Evolutionary conservation across 2,888 invertebrate genomes (phyloP).

Genomic region (Dryadula phaetusa): DNA sequence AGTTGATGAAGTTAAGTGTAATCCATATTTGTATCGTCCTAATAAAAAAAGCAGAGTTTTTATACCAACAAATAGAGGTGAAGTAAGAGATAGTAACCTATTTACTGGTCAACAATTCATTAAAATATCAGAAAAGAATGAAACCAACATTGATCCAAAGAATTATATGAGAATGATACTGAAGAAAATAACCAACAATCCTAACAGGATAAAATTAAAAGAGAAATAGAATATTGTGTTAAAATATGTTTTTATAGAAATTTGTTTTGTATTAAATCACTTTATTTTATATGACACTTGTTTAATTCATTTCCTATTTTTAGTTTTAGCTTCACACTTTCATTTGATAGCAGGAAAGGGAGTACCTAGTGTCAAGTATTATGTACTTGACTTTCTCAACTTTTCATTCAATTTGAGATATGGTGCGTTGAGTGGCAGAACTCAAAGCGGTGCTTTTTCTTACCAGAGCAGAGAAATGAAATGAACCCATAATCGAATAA

Average conservation of each 20-base stretch:
- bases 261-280: neutral
- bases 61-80: slow-evolving; percentile 53
- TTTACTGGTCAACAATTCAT: slow-evolving; percentile 72
- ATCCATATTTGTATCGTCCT: slow-evolving; percentile 66
- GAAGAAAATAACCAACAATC: slow-evolving; percentile 72
- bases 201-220: slow-evolving; percentile 66
- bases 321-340: too few relatives aligned
- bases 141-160: slow-evolving; percentile 50
- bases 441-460: too few relatives aligned
- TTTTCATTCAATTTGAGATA: too few relatives aligned
- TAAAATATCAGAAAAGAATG: slow-evolving; percentile 55
- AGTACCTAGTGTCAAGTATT: too few relatives aligned
- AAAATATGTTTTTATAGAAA: neutral
- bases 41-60: slow-evolving; percentile 69
- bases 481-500: too few relatives aligned
- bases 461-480: too few relatives aligned
- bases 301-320: too few relatives aligned
- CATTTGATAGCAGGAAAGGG: too few relatives aligned
- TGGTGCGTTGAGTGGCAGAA: too few relatives aligned
- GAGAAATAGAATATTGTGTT: slow-evolving; percentile 17
- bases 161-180: slow-evolving; percentile 71
- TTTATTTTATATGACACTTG: too few relatives aligned
- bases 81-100: slow-evolving; percentile 46
- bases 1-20: slow-evolving; percentile 40
- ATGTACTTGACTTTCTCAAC: too few relatives aligned